Base-by-base conservation (phyloP, 2,888 invertebrate species). In the Cryptus viduatorius region DNA sequence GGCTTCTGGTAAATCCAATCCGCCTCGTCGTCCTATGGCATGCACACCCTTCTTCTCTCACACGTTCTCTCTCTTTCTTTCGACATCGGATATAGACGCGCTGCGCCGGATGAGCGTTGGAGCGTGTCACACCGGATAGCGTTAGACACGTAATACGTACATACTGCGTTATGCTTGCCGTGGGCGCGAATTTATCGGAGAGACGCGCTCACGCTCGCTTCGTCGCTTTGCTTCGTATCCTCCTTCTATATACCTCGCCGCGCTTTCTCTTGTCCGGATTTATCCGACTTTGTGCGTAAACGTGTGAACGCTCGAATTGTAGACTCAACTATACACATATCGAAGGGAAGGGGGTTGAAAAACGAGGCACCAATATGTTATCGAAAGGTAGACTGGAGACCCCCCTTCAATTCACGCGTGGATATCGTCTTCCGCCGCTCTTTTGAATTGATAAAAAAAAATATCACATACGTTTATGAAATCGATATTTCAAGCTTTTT, bases 1-100 rank as follows among this genome's bases (percentile, higher is more conserved):
- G 80, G 64, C 80, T 80, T 83, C 83, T 73, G 75, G 73, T 76
- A 81, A 81, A 81, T 81, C 81, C 81, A 76, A 81, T 81, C 76
- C 69, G 50, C 75, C 19, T 64, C 42, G 64, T 71, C 69, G 65
- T 76, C 48, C 75, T 69, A 69, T 76, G 69, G 53, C 76, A 69
- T 65, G 31, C 69, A n/a, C 61, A 50, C 50, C 64, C 19, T 37
- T 29, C 75, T 16, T 19, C 29, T 12, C 64, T 64, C 75, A 44
- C 19, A 24, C 48, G 12, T 5, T 4, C 59, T 12, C 59, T 8
- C 24, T n/a, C 50, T 29, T 42, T 48, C 50, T 42, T 37, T 81
- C 75, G 76, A 71, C 76, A 81, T 81, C 76, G 69, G 64, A 76
- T 81, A 71, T 76, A 81, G 67, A 73, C 37, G 44, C 65, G 53